Base-by-base conservation (phyloP, 2,113 vertebrate genomes). In the Donacobius atricapilla region DNA sequence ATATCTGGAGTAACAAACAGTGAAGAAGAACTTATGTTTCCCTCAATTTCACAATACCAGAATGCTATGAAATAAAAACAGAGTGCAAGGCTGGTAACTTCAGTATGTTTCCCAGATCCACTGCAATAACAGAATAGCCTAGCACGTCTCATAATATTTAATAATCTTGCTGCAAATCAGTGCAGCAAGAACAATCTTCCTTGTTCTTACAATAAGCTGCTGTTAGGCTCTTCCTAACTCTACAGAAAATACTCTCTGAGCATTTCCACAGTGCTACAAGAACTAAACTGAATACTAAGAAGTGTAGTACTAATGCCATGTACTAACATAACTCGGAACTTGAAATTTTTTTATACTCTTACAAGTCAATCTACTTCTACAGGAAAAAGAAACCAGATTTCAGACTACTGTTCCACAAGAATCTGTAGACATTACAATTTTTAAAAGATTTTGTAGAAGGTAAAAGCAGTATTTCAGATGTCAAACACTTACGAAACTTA, bases 111-210 rank as follows among this genome's bases (percentile, higher is more conserved):
- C 47, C 68, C 63, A 89, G 42, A 93, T 79, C 44, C n/a, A 63
- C 35, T 53, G 37, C 54, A 53, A 10, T 30, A 80, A 60, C 31
- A 70, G 30, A 24, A 77, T 25, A 75, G 48, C 37, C 70, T 86
- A 85, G n/a, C n/a, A 48, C 48, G 45, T 76, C 80, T 94, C 69
- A 56, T 56, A 92, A 69, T 39, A 94, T 87, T 87, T 96, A 94
- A 89, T 19, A 82, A 89, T 82, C 75, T 86, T 56, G n/a, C 80
- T 82, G 45, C 63, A 66, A 84, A 81, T 83, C n/a, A 88, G n/a
- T 45, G 81, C 61, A 73, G 69, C 51, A 93, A 93, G 83, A 90
- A 89, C 50, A 56, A 90, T 64, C 83, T 83, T 96, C 70, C 76
- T 65, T 75, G 70, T 94, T 96, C 89, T 94, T 84, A 90, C 39